A percentile compares a stretch with the other conserved stretches of the same genome.
Evolutionary conservation across 1,140 invertebrate genomes (phyloP).

Genomic region (Cepaea nemoralis): DNA sequence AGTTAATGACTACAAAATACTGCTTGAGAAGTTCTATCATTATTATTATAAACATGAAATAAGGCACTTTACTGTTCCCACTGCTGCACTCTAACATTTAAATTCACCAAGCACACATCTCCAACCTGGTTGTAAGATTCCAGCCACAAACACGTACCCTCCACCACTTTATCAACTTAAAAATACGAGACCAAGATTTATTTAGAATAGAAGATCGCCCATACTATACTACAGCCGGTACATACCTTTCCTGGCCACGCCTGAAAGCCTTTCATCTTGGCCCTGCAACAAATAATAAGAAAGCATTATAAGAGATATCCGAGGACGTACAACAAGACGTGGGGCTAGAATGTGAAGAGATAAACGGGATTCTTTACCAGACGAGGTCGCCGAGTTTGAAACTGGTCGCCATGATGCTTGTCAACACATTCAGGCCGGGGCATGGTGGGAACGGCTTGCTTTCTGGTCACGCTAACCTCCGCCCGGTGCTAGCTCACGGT

Average conservation of each 20-base stretch:
- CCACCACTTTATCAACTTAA: too few relatives aligned
- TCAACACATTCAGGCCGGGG: constrained; percentile 37
- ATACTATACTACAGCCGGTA: not conserved
- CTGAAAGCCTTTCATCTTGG: constrained; percentile 94
- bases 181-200: too few relatives aligned
- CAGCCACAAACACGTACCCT: too few relatives aligned
- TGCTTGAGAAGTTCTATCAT: too few relatives aligned
- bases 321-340: not conserved
- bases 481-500: too few relatives aligned
- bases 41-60: too few relatives aligned
- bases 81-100: too few relatives aligned
- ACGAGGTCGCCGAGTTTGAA: constrained; percentile 83
- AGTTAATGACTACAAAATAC: too few relatives aligned
- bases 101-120: too few relatives aligned
- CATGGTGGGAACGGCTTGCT: constrained; percentile 50
- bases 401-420: constrained; percentile 74
- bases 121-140: too few relatives aligned
- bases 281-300: constrained; percentile 78
- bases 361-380: constrained; percentile 76
- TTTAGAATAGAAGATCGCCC: too few relatives aligned
- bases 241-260: constrained; percentile 94
- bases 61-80: too few relatives aligned
- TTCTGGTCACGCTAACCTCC: not conserved
- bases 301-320: constrained; percentile 2
- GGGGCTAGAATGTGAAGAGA: not conserved